Percentiles rank a stretch among this genome's conserved stretches.
Conservation (phyloP, 2,797 vertebrate species). For the Tenualosa ilisha region DNA sequence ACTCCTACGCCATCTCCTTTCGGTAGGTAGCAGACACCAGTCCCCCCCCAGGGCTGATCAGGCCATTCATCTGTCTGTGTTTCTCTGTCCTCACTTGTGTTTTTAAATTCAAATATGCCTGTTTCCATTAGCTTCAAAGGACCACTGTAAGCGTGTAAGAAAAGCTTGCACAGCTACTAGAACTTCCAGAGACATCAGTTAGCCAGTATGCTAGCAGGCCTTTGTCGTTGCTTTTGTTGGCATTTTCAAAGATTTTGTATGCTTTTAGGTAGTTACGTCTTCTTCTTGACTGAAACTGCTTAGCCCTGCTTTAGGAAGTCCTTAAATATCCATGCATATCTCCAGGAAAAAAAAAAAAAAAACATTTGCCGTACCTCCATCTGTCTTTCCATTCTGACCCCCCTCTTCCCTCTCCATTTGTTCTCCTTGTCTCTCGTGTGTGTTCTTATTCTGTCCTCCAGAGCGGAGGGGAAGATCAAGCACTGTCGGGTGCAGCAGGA, state of each 20-base stretch:
- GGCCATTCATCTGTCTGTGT: not conserved
- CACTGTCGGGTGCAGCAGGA: constrained; percentile 97
- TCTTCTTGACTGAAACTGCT: not conserved
- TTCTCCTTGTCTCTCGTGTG: not conserved
- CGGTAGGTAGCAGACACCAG: constrained; percentile 69
- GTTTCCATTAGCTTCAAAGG: not conserved
- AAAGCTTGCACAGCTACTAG: not conserved
- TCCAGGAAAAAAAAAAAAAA: too few relatives aligned
- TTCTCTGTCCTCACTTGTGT: not conserved
- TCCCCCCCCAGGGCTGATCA: not conserved
- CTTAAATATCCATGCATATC: too few relatives aligned
- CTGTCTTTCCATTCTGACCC: not conserved
- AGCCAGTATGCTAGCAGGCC: not conserved
- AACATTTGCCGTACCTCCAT: too few relatives aligned
- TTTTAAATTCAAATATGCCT: not conserved
- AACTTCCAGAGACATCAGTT: not conserved
- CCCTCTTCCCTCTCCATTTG: not conserved
- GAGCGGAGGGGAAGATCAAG: constrained; percentile 98
- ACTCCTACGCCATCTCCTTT: constrained; percentile 97
- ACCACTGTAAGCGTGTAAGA: not conserved
- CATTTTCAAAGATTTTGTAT: not conserved
- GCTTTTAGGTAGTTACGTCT: not conserved
- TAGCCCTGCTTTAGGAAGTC: not conserved
- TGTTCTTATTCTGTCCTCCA: constrained; percentile 50
- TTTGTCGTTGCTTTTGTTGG: not conserved